Evolutionary conservation across 2,888 invertebrate genomes (phyloP), one percentile per base, ranked within the genome.

Genomic region (Campopleginae sp.): DNA sequence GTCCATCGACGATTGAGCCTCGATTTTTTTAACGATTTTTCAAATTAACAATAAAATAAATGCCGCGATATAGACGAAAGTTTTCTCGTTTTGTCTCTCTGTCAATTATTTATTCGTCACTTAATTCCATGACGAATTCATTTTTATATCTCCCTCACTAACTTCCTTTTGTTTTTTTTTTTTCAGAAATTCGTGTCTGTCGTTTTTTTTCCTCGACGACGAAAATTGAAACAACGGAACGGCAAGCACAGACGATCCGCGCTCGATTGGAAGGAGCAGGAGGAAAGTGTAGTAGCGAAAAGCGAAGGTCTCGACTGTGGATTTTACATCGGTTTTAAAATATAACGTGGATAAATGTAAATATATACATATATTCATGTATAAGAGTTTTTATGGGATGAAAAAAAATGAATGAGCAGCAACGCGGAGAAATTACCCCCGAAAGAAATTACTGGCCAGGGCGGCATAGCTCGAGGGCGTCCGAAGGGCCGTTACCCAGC

Each of bases 371-470:
- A 77, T 54, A 19, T 61, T 33, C 33, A 74, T 42, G 27, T 10
- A 61, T 46, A 46, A 46, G 51, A 61, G 14, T 79, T 54, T 66
- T 66, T 76, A 76, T 51, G 48, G 65, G 31, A 61, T 27, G 42
- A 74, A 33, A 19, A 63, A 75, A 68, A 75, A 65, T 46, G 78
- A 51, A 71, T 76, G 74, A 78, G 76, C 51, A 71, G 48, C 78
- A 81, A 84, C 84, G 86, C 76, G 80, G 86, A 89, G 89, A 89
- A 88, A 89, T 90, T 89, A 88, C 85, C 85, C 86, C 74, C 87
- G 86, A 87, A 89, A 89, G 90, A 89, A 90, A 90, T 90, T 89
- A 87, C 88, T 85, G 89, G 86, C 86, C 88, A 82, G 88, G 87
- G 87, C 87, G 89, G 89, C 88, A 88, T 89, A 88, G 87, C 88